These are phyloP conservation scores for Callyntrura sp. DNA, from an alignment of 2,888 invertebrate genomes.

Conservation along the genomic window DNA sequence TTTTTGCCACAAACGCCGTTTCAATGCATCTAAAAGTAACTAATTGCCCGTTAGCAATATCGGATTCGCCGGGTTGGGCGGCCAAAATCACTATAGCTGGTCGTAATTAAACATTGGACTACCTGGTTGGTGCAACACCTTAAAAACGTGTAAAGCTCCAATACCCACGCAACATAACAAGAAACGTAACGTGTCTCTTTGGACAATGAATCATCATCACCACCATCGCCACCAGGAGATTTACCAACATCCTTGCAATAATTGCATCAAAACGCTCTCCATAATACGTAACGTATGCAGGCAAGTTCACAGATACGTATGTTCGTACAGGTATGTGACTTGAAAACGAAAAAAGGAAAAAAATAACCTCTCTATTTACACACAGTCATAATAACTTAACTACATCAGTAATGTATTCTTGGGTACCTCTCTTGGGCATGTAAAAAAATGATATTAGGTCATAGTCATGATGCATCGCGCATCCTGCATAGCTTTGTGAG, in stretches of 20 bases:
- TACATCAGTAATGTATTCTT: background rate
- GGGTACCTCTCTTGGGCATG: too few relatives aligned
- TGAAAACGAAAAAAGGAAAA: background rate
- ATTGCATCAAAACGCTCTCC: slow-evolving; percentile 8
- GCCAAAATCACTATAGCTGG: background rate
- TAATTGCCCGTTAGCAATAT: too few relatives aligned
- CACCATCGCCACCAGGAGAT: background rate
- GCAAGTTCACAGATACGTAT: background rate
- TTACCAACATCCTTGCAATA: background rate
- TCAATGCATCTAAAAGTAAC: too few relatives aligned
- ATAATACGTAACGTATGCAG: background rate
- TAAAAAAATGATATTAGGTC: slow-evolving; percentile 53
- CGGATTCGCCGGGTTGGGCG: too few relatives aligned
- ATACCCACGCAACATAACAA: slow-evolving; percentile 16
- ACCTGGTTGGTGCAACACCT: slow-evolving; percentile 44
- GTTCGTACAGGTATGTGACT: slow-evolving; percentile 15
- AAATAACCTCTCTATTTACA: background rate
- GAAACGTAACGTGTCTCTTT: background rate
- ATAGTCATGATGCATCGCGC: slow-evolving; percentile 57
- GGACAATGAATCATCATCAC: slow-evolving; percentile 34
- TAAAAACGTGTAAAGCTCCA: background rate
- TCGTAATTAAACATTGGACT: background rate
- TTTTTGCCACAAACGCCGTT: too few relatives aligned
- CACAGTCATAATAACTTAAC: background rate
- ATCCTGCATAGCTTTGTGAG: background rate